A percentile compares a stretch with the other conserved stretches of the same genome.
Conservation (phyloP, 2,113 vertebrate species). For the Melanerpes formicivorus region DNA sequence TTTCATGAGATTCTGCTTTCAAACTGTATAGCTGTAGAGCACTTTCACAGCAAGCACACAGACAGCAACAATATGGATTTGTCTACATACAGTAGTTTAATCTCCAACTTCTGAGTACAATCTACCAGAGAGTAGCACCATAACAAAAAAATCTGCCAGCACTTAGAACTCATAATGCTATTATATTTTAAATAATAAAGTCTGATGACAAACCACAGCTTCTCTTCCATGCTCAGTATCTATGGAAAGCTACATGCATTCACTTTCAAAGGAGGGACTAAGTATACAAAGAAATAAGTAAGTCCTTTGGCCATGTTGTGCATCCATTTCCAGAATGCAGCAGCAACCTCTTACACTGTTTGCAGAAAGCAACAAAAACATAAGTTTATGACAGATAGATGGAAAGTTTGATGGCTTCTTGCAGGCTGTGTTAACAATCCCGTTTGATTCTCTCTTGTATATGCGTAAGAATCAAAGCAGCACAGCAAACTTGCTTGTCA, state of each 20-base stretch:
- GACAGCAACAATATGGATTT: conserved; percentile 62
- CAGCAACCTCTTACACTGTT: background rate
- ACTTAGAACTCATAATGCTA: background rate
- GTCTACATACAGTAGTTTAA: conserved; percentile 49
- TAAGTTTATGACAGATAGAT: background rate
- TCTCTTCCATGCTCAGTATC: background rate
- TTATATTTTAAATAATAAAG: background rate
- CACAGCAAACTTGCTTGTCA: conserved; percentile 6
- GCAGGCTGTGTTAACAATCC: background rate
- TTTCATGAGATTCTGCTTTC: conserved; percentile 74
- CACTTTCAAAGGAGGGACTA: background rate
- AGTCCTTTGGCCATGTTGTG: background rate
- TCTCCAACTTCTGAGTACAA: conserved; percentile 19
- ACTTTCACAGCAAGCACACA: conserved; percentile 39
- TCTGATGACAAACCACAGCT: background rate
- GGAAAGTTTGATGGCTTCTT: background rate
- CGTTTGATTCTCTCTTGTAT: background rate
- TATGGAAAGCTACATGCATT: background rate
- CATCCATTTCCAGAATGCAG: background rate
- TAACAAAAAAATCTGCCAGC: background rate
- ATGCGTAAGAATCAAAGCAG: background rate
- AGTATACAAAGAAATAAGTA: background rate
- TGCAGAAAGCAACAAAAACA: background rate
- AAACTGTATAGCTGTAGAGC: conserved; percentile 62
- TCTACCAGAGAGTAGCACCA: background rate